Percentiles rank a stretch among this genome's conserved stretches.
Evolutionary conservation across 2,113 vertebrate genomes (phyloP).

Genomic region (Callipepla californica): DNA sequence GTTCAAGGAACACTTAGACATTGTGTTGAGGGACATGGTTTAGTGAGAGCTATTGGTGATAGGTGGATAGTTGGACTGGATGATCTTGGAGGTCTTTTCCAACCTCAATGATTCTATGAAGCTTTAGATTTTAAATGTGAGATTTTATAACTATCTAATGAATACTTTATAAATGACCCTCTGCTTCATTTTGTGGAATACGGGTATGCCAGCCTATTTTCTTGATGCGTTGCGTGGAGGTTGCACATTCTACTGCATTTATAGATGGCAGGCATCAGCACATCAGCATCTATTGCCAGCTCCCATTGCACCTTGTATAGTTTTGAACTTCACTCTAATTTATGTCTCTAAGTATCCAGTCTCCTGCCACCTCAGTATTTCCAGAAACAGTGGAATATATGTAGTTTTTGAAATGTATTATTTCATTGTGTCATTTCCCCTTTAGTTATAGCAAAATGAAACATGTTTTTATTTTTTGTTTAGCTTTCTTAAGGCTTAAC

Average conservation of each 20-base stretch:
- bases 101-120: neutral
- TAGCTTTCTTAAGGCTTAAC: neutral
- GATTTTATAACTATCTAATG: neutral
- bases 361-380: neutral
- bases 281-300: neutral
- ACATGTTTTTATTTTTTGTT: neutral
- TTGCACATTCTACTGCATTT: neutral
- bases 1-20: too few species aligned
- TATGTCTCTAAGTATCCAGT: neutral
- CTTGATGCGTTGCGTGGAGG: neutral
- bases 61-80: too few species aligned
- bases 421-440: neutral
- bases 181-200: neutral
- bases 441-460: neutral
- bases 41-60: too few species aligned
- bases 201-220: neutral
- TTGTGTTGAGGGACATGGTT: too few species aligned
- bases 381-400: neutral
- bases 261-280: neutral
- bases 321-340: neutral
- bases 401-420: neutral
- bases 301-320: neutral
- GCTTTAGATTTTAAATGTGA: neutral
- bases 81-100: too few species aligned
- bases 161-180: neutral